Evolutionary conservation across 2,113 vertebrate species (phyloP), one percentile per base, ranked within the genome.

Genomic region (Xenotilapia caudafasciata): DNA sequence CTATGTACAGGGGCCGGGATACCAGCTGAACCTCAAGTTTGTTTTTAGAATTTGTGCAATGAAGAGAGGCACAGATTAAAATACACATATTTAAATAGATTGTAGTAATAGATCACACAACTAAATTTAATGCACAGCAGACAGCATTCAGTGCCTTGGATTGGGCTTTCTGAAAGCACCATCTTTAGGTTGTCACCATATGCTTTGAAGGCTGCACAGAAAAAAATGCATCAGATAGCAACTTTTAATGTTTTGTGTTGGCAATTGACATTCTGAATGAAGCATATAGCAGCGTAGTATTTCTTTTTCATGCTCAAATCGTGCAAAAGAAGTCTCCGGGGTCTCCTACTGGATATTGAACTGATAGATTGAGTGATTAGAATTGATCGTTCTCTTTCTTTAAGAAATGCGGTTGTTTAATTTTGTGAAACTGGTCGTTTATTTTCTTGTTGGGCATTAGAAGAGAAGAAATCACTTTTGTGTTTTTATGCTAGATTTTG

Each of bases 1-100:
- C 84, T 75, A 80, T 86, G 89, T 6, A 31, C 51, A 84, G 33
- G 9, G 82, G 55, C 53, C 73, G 75, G 88, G 89, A 89, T 83
- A 87, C 82, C 81, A 90, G 26, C 79, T 53, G 7, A 88, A 86
- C 82, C 90, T 88, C 73, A 75, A 70, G 82, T 87, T 91, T 88
- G 65, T 70, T 94, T 92, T 80, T 80, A 80, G 82, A 62, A 33
- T 89, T 86, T 14, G 35, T 53, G 80, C 33, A 53, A 15, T 38
- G 42, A 80, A 75, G 73, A 85, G 17, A 70, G 35, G 55, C 53
- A 38, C 77, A 35, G 35, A 68, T 73, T 45, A 77, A 80, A 90
- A 83, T 9, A 62, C 33, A 58, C 23, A 75, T 26, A 53, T 55
- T 88, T 11, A 40, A 65, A 83, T 19, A 40, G 45, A 82, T 21